phyloP scores from a whole-genome alignment of 2,888 invertebrate species.

The Tuta absoluta region DNA sequence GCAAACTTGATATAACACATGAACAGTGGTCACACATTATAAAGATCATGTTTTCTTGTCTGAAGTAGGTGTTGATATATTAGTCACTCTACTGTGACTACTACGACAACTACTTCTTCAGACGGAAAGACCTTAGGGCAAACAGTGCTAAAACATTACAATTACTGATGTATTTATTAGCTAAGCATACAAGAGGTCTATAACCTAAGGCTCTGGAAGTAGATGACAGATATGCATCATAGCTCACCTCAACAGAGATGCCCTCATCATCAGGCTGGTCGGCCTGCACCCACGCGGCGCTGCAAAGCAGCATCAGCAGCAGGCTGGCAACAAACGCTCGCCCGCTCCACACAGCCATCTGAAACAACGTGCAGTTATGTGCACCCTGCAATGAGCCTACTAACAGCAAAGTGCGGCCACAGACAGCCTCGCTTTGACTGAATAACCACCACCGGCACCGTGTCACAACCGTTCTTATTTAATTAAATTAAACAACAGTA shows the following conservation, averaged over 20 bases:
- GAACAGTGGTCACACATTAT: too few relatives aligned
- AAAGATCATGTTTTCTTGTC: too few relatives aligned
- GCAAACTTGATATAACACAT: too few relatives aligned
- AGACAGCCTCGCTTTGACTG: background rate
- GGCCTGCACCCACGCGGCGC: conserved; percentile 45
- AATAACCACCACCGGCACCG: conserved; percentile 14
- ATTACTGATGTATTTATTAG: background rate
- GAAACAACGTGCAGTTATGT: conserved; percentile 46
- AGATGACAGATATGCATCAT: background rate
- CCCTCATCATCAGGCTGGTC: conserved; percentile 61
- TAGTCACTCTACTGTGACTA: too few relatives aligned
- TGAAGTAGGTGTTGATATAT: too few relatives aligned
- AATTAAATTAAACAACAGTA: conserved; percentile 55
- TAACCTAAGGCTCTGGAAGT: background rate
- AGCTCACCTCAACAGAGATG: conserved; percentile 69
- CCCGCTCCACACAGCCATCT: conserved; percentile 67
- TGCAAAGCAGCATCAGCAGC: conserved; percentile 54
- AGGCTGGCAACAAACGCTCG: conserved; percentile 54
- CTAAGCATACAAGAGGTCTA: background rate
- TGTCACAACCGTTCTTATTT: conserved; percentile 31
- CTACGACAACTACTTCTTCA: too few relatives aligned
- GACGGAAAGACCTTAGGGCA: too few relatives aligned
- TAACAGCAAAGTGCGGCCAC: background rate
- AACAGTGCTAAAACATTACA: background rate
- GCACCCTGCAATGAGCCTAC: background rate